These are phyloP conservation scores for Lithophane semibrunnea DNA, from an alignment of 2,888 invertebrate species.

Conservation along the genomic window DNA sequence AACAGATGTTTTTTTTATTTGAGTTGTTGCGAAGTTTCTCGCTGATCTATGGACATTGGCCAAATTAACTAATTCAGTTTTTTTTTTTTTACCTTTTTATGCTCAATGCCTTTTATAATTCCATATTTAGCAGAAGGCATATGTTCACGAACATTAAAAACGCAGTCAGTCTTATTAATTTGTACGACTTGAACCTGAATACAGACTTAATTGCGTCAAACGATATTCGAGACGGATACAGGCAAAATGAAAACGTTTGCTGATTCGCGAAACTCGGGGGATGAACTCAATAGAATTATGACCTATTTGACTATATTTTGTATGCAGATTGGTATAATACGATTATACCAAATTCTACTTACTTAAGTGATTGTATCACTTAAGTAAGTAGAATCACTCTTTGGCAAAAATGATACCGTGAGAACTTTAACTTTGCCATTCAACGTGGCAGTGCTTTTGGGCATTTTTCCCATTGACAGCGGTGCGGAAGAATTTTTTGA, in stretches of 20 bases:
- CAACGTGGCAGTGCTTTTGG: too few species aligned
- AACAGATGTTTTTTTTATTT: not conserved
- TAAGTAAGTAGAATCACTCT: too few species aligned
- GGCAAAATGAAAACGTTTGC: constrained; percentile 15
- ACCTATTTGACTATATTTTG: not conserved
- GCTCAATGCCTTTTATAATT: not conserved
- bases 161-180: not conserved
- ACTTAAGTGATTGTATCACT: not conserved
- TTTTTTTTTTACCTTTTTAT: too few species aligned
- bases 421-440: too few species aligned
- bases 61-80: not conserved
- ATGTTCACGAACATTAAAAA: not conserved
- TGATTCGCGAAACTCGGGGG: not conserved
- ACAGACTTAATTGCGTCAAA: constrained; percentile 22
- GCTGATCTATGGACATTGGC: not conserved
- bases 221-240: not conserved
- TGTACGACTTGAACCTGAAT: constrained; percentile 2
- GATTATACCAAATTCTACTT: not conserved
- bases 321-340: not conserved
- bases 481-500: too few species aligned
- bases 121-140: not conserved
- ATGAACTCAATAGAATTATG: not conserved
- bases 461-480: too few species aligned
- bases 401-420: not conserved
- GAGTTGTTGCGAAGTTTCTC: not conserved